Base-by-base conservation (phyloP, 2,888 invertebrate genomes). In the Leptopilina syphax region DNA sequence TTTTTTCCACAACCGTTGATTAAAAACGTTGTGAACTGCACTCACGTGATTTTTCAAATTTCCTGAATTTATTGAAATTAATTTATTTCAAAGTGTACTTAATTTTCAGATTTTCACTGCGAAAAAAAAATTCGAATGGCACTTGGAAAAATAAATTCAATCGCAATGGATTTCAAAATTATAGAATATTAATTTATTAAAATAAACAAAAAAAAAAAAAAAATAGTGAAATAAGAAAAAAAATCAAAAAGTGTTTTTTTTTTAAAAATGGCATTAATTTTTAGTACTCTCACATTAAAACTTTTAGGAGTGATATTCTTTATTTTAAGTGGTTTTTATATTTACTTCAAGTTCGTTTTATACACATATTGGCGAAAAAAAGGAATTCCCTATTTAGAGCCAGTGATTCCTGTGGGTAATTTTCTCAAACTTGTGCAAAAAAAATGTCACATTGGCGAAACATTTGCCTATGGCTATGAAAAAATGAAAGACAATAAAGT, bases 281-380 rank as follows among this genome's bases (percentile, higher is more conserved):
- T 54, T 5, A 57, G 34, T 57, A n/a, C n/a, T 4, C 54, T 73
- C 13, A n/a, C 54, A 1, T 5, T 73, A 41, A 57, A 73, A 57
- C n/a, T 81, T 57, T 66, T 82, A 50, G 80, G 77, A 5, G 13
- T 12, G 12, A 13, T 60, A 3, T 4, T 80, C 8, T 9, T 57
- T n/a, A 5, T 80, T 10, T n/a, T 78, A 9, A 41, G 66, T n/a
- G 12, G 54, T 6, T 18, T 83, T 54, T 84, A 84, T 54, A 3
- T 78, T 10, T 84, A 84, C 54, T 80, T 82, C 7, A 82, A 83
- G 76, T 76, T 73, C 9, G 80, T 82, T 10, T n/a, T 81, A 44
- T 84, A 77, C 34, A 81, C 54, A 12, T 82, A 82, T 67, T 84
- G 84, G 84, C 70, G 77, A 12, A 84, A 81, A 65, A 63, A 65